These are phyloP conservation scores for Parazoanthus atlanticus DNA, from an alignment of 92 coral and sea anemone species.

Conservation along the genomic window DNA sequence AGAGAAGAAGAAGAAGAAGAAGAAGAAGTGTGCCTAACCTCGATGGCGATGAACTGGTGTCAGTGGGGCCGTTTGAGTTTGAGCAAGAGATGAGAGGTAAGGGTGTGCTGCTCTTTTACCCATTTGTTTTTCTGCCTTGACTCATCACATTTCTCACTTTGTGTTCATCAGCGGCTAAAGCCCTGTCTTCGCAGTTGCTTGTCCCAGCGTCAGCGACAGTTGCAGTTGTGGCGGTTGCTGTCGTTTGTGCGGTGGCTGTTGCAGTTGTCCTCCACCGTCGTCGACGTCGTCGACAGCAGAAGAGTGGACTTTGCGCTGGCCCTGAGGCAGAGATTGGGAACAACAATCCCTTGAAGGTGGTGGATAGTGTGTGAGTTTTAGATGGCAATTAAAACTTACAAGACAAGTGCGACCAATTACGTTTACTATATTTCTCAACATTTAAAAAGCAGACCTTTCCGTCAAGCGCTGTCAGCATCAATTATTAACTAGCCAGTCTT, in stretches of 20 bases:
- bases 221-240: slow-evolving; percentile 4
- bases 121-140: not conserved
- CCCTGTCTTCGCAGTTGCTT: not conserved
- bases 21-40: not conserved
- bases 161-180: slow-evolving; percentile 5
- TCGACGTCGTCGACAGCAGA: not conserved
- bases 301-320: not conserved
- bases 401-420: not conserved
- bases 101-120: not conserved
- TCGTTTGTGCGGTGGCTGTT: not conserved
- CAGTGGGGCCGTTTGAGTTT: slow-evolving; percentile 5
- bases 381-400: too few species aligned
- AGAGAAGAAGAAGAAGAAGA: not conserved
- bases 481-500: too few species aligned
- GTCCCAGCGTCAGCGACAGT: not conserved
- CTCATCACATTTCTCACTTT: not conserved
- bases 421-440: not conserved
- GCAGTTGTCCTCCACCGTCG: not conserved
- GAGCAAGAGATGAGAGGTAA: not conserved
- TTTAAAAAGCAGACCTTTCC: not conserved
- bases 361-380: not conserved
- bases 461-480: not conserved
- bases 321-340: not conserved
- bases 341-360: not conserved
- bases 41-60: not conserved